These are phyloP conservation scores for Chalcosyrphus nemorum DNA, from an alignment of 2,888 invertebrate species.

Conservation along the genomic window DNA sequence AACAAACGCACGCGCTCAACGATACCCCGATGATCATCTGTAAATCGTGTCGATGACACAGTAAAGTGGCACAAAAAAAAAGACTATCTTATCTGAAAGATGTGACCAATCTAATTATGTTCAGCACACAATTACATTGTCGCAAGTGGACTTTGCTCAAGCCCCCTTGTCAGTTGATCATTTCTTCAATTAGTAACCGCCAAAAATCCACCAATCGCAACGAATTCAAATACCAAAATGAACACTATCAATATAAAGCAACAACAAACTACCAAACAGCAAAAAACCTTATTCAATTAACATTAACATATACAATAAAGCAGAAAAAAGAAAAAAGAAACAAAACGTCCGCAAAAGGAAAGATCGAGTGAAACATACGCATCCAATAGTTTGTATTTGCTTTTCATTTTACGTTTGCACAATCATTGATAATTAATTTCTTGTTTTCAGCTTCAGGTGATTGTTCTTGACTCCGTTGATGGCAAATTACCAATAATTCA, in stretches of 20 bases:
- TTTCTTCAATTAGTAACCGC: conserved; percentile 2
- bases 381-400: neutral
- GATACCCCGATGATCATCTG: neutral
- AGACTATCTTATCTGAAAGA: neutral
- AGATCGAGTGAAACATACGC: conserved; percentile 3
- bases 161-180: too few relatives aligned
- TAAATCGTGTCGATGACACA: neutral
- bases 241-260: neutral
- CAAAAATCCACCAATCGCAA: neutral
- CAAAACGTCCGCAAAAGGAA: too few relatives aligned
- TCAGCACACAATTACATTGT: neutral
- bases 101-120: neutral
- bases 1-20: conserved; percentile 11
- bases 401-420: conserved; percentile 23
- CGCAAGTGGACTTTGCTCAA: conserved; percentile 1
- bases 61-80: neutral
- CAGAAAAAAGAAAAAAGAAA: too few relatives aligned
- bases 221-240: neutral
- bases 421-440: conserved; percentile 28
- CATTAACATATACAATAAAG: conserved; percentile 10
- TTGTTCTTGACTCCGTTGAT: conserved; percentile 2
- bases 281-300: conserved; percentile 21
- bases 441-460: neutral
- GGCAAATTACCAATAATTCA: too few relatives aligned
- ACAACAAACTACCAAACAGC: neutral